Base-by-base conservation (phyloP, 2,113 vertebrate species). In the Ctenodactylus gundi region DNA sequence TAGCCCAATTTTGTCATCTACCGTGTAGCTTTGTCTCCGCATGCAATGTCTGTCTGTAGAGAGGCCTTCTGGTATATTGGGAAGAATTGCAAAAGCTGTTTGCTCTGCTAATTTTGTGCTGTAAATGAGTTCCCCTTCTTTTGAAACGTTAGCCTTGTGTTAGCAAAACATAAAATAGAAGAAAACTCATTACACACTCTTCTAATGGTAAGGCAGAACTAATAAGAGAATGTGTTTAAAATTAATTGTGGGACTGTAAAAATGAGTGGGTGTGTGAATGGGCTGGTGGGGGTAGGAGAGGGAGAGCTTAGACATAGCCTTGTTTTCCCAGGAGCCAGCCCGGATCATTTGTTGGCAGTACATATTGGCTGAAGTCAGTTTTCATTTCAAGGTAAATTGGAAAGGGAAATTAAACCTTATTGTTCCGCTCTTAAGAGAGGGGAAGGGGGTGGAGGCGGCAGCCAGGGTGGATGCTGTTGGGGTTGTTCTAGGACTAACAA, bases 361-460 rank as follows among this genome's bases (percentile, higher is more conserved):
- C 97, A 94, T 97, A 97, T 96, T 96, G 97, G 97, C 97, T 97
- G 96, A 95, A 97, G 95, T 97, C 97, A 94, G 95, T 97, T 97
- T 97, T 97, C 96, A 97, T 97, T 97, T 97, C 97, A 97, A 97
- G 97, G 97, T 97, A 97, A 97, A 97, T 97, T 97, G 97, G 94
- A 97, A 97, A 97, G 96, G 97, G 97, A 97, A 97, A 97, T 97
- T 97, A 97, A 97, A 96, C 90, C 94, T 97, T 97, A 97, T 96
- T 97, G 97, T 96, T 97, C 11, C 1, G 75, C 92, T 96, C 97
- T 96, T 97, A 85, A 95, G 97, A 97, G 97, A 95, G 96, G 91
- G 82, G 92, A 97, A 92, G 92, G 53, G 60, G 88, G 88, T 91
- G 96, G 92, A 95, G 91, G 93, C 68, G 1, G 94, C 95, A 90